phyloP scores from a whole-genome alignment of 2,888 invertebrate genomes.

The Lepeophtheirus nordmannii region DNA sequence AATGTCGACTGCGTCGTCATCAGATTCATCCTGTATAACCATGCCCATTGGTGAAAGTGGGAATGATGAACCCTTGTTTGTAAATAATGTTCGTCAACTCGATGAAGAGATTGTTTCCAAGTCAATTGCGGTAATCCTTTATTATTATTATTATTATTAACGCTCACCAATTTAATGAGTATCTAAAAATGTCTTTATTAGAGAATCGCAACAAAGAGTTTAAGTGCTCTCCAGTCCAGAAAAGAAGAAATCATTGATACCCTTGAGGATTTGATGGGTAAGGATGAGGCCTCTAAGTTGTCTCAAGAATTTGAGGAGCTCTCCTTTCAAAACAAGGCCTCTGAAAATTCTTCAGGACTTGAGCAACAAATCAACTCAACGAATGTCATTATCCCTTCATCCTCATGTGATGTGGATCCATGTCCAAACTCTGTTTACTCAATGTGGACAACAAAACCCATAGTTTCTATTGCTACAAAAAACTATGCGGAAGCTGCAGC shows the following conservation, averaged over 20 bases:
- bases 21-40: no score
- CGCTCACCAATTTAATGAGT: not conserved
- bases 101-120: slow-evolving; percentile 1
- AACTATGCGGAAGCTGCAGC: not conserved
- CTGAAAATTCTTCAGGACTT: slow-evolving; percentile 31
- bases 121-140: not conserved
- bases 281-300: slow-evolving; percentile 25
- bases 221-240: slow-evolving; percentile 45
- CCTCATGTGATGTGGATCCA: not conserved
- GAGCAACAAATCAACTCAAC: slow-evolving; percentile 26
- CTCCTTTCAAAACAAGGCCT: not conserved
- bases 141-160: not conserved
- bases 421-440: slow-evolving; percentile 29
- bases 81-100: not conserved
- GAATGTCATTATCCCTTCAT: not conserved
- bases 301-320: slow-evolving; percentile 1
- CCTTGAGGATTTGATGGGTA: slow-evolving; percentile 41
- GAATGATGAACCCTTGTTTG: no score
- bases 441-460: slow-evolving; percentile 30
- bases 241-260: slow-evolving; percentile 47
- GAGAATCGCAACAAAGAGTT: slow-evolving; percentile 29
- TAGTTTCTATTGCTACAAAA: slow-evolving; percentile 1
- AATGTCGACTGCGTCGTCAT: no score
- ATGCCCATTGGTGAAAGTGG: no score
- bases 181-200: not conserved